phyloP scores from a whole-genome alignment of 2,113 vertebrate genomes.

The Anas platyrhynchos region DNA sequence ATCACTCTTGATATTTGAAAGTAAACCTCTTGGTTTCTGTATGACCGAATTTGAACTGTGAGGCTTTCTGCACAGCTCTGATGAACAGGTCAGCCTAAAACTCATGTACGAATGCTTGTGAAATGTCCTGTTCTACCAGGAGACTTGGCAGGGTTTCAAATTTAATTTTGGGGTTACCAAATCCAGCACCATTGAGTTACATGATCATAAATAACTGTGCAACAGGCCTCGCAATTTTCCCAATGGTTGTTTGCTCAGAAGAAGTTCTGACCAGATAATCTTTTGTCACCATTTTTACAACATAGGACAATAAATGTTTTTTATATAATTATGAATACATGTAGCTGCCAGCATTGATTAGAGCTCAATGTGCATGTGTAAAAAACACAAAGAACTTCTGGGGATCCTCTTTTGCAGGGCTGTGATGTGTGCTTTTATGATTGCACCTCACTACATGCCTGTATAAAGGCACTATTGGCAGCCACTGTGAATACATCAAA shows the following conservation, averaged over 20 bases:
- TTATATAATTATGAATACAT: not conserved
- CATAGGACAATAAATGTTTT: not conserved
- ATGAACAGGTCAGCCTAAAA: not conserved
- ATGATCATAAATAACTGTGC: not conserved
- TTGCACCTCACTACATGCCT: not conserved
- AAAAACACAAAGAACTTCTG: not conserved
- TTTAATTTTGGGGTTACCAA: not conserved
- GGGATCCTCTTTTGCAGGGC: not conserved
- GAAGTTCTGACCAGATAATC: not conserved
- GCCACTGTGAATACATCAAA: not conserved
- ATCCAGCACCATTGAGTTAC: not conserved
- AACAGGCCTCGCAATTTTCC: not conserved
- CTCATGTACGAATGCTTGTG: not conserved
- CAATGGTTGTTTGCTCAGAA: not conserved
- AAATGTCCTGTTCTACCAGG: not conserved
- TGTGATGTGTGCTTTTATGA: not conserved
- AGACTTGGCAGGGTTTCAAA: not conserved
- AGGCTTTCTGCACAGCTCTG: not conserved
- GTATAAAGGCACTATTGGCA: not conserved
- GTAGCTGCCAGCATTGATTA: fast-evolving
- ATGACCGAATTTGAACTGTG: not conserved
- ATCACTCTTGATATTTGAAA: not conserved
- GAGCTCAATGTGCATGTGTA: not conserved
- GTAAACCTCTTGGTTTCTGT: not conserved
- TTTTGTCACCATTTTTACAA: not conserved